Base-by-base conservation (phyloP, 2,888 invertebrate species). In the Agelastica alni region DNA sequence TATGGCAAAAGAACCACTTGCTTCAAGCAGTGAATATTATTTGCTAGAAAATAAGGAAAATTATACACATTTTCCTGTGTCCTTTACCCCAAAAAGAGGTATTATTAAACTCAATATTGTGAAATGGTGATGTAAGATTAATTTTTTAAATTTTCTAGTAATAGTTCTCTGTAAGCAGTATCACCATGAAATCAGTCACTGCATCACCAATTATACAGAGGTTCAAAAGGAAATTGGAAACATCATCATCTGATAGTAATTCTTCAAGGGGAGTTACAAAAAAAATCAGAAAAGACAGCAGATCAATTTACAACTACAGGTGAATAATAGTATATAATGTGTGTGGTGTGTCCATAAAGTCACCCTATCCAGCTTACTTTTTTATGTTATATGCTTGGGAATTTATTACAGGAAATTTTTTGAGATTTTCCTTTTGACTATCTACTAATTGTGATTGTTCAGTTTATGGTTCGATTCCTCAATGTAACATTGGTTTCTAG, bases 231-330 rank as follows among this genome's bases (percentile, higher is more conserved):
- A 37, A 41, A 41, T n/a, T 18, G 12, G 20, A 41, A 41, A 41
- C 41, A 20, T 41, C 41, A 41, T 41, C 41, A 41, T 41, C 41
- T 41, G 41, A 41, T 41, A 41, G 41, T 20, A 18, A 18, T 41
- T 41, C 41, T n/a, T 41, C 41, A 20, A 41, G 12, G 12, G 20
- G 41, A 18, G 14, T 41, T 6, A 20, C 36, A 41, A 18, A 41
- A 18, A 41, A 20, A 41, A 17, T 41, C 17, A 41, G 22, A 41
- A 41, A 41, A n/a, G 17, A 17, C 41, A 41, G 16, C 16, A 41
- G 22, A 41, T n/a, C 18, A 41, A 41, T 41, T 10, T 20, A 36
- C 17, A 41, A 9, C 3, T 18, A 18, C 4, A 41, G 9, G 41
- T 4, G 5, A 14, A 20, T 14, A n/a, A 5, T 5, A n/a, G 18